Evolutionary conservation across 2,888 invertebrate genomes (phyloP), one percentile per base, ranked within the genome.

Genomic region (Agrypnus murinus): DNA sequence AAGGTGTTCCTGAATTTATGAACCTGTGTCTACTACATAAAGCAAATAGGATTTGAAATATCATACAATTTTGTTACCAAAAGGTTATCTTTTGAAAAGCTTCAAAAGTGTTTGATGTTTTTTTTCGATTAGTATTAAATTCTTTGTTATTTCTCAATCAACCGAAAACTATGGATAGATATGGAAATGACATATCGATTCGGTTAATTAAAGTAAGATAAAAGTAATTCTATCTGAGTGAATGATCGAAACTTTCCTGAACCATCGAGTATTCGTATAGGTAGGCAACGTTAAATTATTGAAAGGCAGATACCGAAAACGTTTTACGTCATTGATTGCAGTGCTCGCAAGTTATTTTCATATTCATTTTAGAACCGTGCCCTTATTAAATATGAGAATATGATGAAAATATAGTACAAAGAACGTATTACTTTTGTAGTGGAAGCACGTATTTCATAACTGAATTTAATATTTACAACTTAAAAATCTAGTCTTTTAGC

Each of bases 401-500:
- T 43, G 43, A 43, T 15, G 43, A 43, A 43, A 43, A 43, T 43
- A 43, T 15, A 43, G 15, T 43, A 43, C 8, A 43, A 43, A 43
- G 43, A 43, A 43, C 43, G 14, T 43, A 15, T 43, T 43, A 15
- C 43, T 14, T 15, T 43, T 14, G 43, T 43, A 43, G 43, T 43
- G 43, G 43, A 43, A 43, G 43, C 43, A 43, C 43, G 43, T 43
- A 15, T 43, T 43, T 43, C 43, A 43, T 43, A 43, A 43, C 43
- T 14, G 43, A 43, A 43, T 43, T 43, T 43, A 43, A 43, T 43
- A 43, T 43, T 43, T 43, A 43, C 15, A 43, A 43, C 43, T 15
- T 43, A 43, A 43, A 43, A 43, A 43, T 43, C 4, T 43, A 43
- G 15, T 43, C 14, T 43, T 8, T 43, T 1, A 25, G 25, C 5